phyloP scores from a whole-genome alignment of 2,888 invertebrate genomes.

The Anoplius nigerrimus region DNA sequence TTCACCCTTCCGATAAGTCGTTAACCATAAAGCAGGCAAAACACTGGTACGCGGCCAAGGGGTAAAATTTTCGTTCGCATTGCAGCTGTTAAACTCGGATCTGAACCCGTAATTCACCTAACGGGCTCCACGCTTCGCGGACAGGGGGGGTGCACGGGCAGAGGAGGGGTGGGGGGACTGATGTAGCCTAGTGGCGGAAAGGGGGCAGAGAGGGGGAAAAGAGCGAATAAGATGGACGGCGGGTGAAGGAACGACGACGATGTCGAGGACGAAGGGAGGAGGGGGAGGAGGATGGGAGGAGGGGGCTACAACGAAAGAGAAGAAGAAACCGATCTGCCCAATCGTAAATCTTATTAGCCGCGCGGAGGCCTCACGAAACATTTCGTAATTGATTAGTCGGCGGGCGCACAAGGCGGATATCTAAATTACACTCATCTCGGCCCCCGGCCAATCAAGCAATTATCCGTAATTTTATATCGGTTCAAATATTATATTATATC shows the following conservation, averaged over 20 bases:
- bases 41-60: conserved; percentile 8
- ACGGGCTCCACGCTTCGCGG: conserved; percentile 17
- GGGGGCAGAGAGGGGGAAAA: background rate
- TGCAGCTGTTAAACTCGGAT: conserved; percentile 35
- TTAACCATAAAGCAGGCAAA: conserved; percentile 22
- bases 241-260: background rate
- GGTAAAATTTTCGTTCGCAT: conserved; percentile 23
- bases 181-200: background rate
- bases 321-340: conserved; percentile 31
- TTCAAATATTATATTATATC: conserved; percentile 59
- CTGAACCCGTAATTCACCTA: conserved; percentile 32
- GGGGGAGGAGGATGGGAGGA: background rate
- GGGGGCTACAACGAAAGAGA: background rate
- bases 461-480: conserved; percentile 65
- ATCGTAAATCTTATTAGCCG: conserved; percentile 58
- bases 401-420: conserved; percentile 50
- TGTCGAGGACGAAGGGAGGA: background rate
- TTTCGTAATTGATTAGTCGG: conserved; percentile 63
- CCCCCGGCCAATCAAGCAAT: conserved; percentile 63
- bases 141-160: background rate
- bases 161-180: background rate
- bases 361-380: conserved; percentile 47
- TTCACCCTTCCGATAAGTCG: conserved; percentile 12
- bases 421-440: conserved; percentile 65
- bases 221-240: background rate